phyloP scores from a whole-genome alignment of 2,888 invertebrate genomes.

The Lasioglossum morio region DNA sequence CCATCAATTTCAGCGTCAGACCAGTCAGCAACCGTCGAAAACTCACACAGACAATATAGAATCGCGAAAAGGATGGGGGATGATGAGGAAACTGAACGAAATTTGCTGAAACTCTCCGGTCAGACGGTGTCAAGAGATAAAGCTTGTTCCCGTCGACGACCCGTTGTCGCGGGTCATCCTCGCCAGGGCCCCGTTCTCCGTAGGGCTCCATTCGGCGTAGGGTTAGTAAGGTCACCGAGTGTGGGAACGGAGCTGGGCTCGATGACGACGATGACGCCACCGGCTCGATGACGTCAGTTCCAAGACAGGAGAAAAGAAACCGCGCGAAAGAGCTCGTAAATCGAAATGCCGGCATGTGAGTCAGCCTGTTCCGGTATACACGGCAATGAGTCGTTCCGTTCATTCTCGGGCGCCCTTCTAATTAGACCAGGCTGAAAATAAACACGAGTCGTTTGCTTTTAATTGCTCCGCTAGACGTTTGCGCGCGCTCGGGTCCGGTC shows the following conservation, averaged over 20 bases:
- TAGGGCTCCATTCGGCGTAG: conserved; percentile 60
- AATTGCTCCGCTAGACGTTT: conserved; percentile 80
- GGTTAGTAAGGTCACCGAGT: conserved; percentile 80
- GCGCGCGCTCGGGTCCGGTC: conserved; percentile 19
- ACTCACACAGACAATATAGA: background rate
- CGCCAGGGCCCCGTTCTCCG: conserved; percentile 34
- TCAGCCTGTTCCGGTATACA: conserved; percentile 80
- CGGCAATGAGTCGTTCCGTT: conserved; percentile 78
- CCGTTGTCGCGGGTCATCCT: conserved; percentile 42
- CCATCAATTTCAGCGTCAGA: background rate
- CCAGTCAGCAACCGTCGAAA: background rate
- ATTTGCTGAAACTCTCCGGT: conserved; percentile 12
- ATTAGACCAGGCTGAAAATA: conserved; percentile 82
- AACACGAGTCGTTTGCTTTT: conserved; percentile 78
- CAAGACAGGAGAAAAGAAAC: conserved; percentile 54
- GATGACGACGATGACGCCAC: conserved; percentile 79
- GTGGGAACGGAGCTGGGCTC: conserved; percentile 77
- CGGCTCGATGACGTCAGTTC: conserved; percentile 75
- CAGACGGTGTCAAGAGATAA: conserved; percentile 29
- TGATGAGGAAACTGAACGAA: background rate
- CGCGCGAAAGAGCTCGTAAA: conserved; percentile 65
- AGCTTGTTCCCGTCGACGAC: conserved; percentile 15
- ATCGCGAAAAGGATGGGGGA: background rate
- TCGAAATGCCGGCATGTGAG: conserved; percentile 74
- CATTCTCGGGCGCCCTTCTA: conserved; percentile 76